Conservation (phyloP, 2,797 vertebrate species). For the Acrossocheilus wenchowensis region DNA sequence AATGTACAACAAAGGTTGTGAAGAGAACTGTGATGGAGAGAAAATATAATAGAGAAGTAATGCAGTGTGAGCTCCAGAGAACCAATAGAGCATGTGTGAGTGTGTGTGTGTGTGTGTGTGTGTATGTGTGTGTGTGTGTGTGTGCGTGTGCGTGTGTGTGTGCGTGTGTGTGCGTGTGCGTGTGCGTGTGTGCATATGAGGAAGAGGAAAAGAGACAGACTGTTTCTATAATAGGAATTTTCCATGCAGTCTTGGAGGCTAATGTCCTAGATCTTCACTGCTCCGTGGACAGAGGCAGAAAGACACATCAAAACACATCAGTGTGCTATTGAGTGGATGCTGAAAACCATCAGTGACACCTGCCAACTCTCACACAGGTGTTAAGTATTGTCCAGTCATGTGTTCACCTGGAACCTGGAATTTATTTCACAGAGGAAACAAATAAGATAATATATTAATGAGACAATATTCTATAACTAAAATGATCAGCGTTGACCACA, state of each 20-base stretch:
- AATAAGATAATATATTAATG: background rate
- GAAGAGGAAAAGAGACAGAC: constrained; percentile 31
- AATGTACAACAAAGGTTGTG: constrained; percentile 27
- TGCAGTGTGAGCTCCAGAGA: constrained; percentile 25
- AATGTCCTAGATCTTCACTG: constrained; percentile 31
- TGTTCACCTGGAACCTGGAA: background rate
- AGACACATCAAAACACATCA: constrained; percentile 49
- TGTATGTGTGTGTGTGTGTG: background rate
- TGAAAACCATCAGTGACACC: constrained; percentile 46
- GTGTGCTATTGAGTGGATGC: constrained; percentile 34
- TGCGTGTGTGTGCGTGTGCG: background rate
- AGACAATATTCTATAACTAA: background rate
- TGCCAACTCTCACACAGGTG: constrained; percentile 39
- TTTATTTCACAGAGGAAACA: background rate
- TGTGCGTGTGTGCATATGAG: background rate
- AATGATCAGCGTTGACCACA: no score
- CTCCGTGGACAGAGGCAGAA: constrained; percentile 36
- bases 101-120: background rate
- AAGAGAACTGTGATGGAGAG: constrained; percentile 12
- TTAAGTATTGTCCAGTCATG: background rate
- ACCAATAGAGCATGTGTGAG: background rate
- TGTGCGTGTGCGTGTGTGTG: background rate
- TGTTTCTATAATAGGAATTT: constrained; percentile 36
- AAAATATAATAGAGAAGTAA: constrained; percentile 6
- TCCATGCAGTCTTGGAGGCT: constrained; percentile 16